These are phyloP conservation scores for Halictus rubicundus DNA, from an alignment of 1,140 invertebrate species.

Conservation along the genomic window DNA sequence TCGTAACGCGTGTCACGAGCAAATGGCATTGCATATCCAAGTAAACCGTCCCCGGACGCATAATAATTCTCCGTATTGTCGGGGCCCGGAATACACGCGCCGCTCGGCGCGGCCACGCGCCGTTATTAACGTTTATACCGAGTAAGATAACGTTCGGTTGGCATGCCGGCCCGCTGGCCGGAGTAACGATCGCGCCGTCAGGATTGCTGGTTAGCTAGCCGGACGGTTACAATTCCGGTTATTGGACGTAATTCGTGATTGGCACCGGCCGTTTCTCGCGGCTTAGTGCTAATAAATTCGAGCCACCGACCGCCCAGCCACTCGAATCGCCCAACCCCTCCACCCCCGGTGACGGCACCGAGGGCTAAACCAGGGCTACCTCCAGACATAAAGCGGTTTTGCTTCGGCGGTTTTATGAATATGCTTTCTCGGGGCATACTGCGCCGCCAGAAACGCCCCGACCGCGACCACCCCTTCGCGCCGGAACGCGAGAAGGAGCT, in stretches of 20 bases:
- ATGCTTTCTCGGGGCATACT: conserved; percentile 71
- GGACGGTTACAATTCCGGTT: conserved; percentile 74
- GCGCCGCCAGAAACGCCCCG: not conserved
- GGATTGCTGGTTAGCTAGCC: conserved; percentile 67
- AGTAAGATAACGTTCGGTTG: conserved; percentile 71
- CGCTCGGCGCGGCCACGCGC: conserved; percentile 33
- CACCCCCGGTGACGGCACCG: not conserved
- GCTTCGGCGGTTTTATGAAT: conserved; percentile 78
- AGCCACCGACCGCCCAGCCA: conserved; percentile 39
- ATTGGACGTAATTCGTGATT: conserved; percentile 78
- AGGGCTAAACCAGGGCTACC: conserved; percentile 44
- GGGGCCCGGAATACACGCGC: conserved; percentile 56
- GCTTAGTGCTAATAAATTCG: conserved; percentile 78
- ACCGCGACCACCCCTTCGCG: conserved; percentile 45
- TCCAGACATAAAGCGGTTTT: conserved; percentile 77
- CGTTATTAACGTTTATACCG: conserved; percentile 70
- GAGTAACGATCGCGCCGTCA: conserved; percentile 66
- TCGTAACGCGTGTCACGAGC: conserved; percentile 70
- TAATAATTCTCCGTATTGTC: conserved; percentile 75
- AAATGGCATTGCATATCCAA: conserved; percentile 65
- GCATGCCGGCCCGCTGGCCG: conserved; percentile 37
- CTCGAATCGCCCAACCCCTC: conserved; percentile 5
- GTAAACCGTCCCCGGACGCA: conserved; percentile 49
- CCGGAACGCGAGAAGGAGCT: conserved; percentile 42
- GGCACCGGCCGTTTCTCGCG: conserved; percentile 72